Evolutionary conservation across 2,797 vertebrate genomes (phyloP).

Genomic region (Tolypeutes matacus): DNA sequence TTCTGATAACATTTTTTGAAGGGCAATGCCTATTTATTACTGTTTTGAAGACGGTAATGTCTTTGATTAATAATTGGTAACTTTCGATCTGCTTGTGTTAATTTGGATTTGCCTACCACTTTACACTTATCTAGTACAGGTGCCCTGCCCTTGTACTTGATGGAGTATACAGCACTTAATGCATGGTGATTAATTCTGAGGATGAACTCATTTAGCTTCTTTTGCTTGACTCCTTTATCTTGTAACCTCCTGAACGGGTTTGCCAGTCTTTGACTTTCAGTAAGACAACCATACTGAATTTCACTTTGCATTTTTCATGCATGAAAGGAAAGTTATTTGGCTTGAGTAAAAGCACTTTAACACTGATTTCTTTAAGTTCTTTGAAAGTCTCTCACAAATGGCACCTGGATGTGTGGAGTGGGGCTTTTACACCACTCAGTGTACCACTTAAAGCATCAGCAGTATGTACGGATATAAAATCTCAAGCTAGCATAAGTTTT

Average conservation of each 20-base stretch:
- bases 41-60: background rate
- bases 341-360: background rate
- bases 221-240: background rate
- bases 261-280: background rate
- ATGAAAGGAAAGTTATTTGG: background rate
- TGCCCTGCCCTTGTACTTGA: background rate
- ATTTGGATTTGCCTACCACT: background rate
- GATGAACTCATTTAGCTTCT: background rate
- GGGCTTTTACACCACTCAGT: background rate
- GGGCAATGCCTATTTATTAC: background rate
- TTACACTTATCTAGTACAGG: background rate
- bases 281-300: background rate
- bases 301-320: background rate
- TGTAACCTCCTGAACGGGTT: background rate
- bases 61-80: background rate
- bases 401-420: background rate
- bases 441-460: background rate
- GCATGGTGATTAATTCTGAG: background rate
- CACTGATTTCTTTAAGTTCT: background rate
- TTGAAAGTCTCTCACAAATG: background rate
- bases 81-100: background rate
- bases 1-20: background rate
- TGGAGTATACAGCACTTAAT: background rate
- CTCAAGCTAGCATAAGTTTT: background rate
- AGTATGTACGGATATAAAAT: background rate